Conservation (phyloP, 1,140 invertebrate genomes). For the Bombus consobrinus region DNA sequence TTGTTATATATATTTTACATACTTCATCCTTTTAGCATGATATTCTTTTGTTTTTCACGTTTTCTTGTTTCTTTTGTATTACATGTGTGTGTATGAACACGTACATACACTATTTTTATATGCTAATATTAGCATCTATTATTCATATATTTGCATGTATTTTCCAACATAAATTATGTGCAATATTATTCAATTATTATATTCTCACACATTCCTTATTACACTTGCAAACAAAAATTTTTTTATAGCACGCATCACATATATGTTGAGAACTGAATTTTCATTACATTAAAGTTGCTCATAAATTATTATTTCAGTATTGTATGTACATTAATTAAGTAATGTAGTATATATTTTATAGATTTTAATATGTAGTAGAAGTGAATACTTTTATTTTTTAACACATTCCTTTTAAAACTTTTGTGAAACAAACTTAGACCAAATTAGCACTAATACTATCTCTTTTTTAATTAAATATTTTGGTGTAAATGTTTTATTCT, state of each 20-base stretch:
- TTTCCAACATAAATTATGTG: not conserved
- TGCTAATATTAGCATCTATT: conserved; percentile 10
- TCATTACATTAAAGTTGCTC: not conserved
- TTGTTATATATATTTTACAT: not conserved
- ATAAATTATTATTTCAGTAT: conserved; percentile 7
- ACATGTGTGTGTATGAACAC: not conserved
- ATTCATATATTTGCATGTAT: conserved; percentile 38
- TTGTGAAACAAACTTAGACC: not conserved
- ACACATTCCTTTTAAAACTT: not conserved
- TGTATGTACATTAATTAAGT: not conserved
- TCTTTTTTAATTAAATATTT: not conserved
- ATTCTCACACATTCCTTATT: not conserved
- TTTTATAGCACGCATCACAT: not conserved
- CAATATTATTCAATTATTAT: not conserved
- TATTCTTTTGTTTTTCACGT: not conserved
- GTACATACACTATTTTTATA: not conserved
- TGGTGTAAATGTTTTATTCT: not conserved
- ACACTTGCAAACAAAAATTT: conserved; percentile 32
- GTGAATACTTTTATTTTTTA: not conserved
- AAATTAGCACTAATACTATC: not conserved
- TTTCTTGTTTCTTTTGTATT: not conserved
- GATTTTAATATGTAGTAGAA: not conserved
- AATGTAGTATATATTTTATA: conserved; percentile 10
- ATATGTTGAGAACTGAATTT: not conserved
- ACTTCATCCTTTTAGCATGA: conserved; percentile 25